Conservation (phyloP, 1,140 invertebrate species). For the Euura lappo region DNA sequence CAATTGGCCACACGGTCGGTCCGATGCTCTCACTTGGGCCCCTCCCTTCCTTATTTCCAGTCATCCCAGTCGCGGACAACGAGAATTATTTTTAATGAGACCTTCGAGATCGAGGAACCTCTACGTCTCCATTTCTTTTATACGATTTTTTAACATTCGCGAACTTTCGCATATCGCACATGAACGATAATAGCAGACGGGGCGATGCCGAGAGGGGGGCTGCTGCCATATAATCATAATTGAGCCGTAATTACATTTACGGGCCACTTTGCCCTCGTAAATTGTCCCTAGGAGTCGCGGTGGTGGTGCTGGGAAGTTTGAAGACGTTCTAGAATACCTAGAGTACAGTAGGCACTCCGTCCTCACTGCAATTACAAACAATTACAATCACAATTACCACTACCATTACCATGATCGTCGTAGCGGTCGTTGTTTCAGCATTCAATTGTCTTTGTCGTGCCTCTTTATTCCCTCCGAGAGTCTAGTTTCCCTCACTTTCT, state of each 20-base stretch:
- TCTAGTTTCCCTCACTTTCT: not conserved
- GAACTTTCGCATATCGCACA: not conserved
- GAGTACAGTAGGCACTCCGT: not conserved
- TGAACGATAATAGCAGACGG: not conserved
- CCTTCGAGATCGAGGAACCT: constrained; percentile 15
- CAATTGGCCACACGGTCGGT: constrained; percentile 34
- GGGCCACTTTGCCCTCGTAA: constrained; percentile 57
- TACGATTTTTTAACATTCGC: not conserved
- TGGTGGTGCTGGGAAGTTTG: constrained; percentile 24
- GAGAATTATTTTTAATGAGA: constrained; percentile 44
- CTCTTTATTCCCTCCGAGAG: not conserved
- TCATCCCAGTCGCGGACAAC: constrained; percentile 18
- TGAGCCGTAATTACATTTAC: constrained; percentile 59
- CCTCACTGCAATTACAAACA: not conserved
- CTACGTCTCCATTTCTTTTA: not conserved
- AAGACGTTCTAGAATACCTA: not conserved
- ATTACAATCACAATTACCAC: not conserved
- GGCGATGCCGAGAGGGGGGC: not conserved
- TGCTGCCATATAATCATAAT: constrained; percentile 58
- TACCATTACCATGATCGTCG: not conserved
- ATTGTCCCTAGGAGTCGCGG: constrained; percentile 42
- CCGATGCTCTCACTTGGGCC: constrained; percentile 31
- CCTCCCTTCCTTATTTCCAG: not conserved
- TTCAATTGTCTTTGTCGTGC: not conserved
- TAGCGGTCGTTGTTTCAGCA: not conserved